Conservation (phyloP, 64 coral and sea anemone species). For the Cladopsammia gracilis region DNA sequence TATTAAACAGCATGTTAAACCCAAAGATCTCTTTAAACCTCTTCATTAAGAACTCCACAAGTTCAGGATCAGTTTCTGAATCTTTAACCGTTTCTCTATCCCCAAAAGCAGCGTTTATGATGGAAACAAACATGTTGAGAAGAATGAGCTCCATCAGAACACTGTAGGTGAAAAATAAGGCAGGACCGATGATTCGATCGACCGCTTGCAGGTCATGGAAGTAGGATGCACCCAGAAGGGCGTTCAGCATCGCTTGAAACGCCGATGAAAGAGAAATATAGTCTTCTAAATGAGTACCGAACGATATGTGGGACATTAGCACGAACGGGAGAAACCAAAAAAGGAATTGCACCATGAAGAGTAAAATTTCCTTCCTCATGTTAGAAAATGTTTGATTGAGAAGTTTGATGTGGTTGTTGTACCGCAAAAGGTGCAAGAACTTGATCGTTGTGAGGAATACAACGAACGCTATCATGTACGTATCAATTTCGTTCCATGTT, state of each 20-base stretch:
- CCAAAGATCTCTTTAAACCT: conserved; percentile 19
- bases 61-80: conserved; percentile 49
- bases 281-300: conserved; percentile 34
- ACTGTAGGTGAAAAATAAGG: conserved; percentile 43
- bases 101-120: conserved; percentile 60
- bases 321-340: conserved; percentile 69
- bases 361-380: conserved; percentile 27
- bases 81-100: not conserved
- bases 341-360: conserved; percentile 56
- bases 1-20: not conserved
- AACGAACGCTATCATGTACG: conserved; percentile 52
- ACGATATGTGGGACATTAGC: not conserved
- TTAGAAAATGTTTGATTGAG: conserved; percentile 54
- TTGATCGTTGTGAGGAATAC: conserved; percentile 69
- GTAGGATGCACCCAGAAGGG: conserved; percentile 30
- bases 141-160: conserved; percentile 57
- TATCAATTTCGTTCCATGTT: conserved; percentile 45
- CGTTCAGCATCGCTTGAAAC: conserved; percentile 59
- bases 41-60: conserved; percentile 33
- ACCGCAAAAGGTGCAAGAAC: conserved; percentile 47
- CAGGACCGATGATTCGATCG: conserved; percentile 36
- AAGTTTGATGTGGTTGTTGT: conserved; percentile 63
- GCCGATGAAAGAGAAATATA: conserved; percentile 31
- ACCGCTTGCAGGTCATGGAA: conserved; percentile 29
- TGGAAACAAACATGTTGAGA: conserved; percentile 64